Evolutionary conservation across 1,140 invertebrate species (phyloP).

Genomic region (Chelonus insularis): DNA sequence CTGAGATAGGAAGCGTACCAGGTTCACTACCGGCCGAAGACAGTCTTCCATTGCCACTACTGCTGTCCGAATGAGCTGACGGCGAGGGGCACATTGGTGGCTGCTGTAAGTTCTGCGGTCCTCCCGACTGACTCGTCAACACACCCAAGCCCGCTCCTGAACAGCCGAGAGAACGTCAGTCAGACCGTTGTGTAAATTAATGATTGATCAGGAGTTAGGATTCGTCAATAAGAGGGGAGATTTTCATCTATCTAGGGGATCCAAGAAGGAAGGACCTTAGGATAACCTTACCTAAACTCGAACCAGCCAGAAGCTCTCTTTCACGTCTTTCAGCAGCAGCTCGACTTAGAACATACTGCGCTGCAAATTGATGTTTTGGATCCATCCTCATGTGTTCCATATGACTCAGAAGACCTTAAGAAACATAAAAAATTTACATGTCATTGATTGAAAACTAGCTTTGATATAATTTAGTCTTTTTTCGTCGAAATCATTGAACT

Average conservation of each 20-base stretch:
- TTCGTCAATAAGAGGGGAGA: not conserved
- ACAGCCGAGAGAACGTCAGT: conserved; percentile 29
- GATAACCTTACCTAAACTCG: conserved; percentile 57
- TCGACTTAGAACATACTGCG: conserved; percentile 87
- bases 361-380: conserved; percentile 93
- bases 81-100: conserved; percentile 73
- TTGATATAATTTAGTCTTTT: not conserved
- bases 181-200: not conserved
- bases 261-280: conserved; percentile 17
- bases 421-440: conserved; percentile 15
- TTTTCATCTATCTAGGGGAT: not conserved
- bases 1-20: conserved; percentile 54
- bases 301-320: conserved; percentile 74
- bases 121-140: conserved; percentile 62
- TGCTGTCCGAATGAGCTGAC: conserved; percentile 80
- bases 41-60: conserved; percentile 75
- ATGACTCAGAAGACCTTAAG: conserved; percentile 82
- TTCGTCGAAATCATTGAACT: conserved; percentile 40
- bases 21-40: conserved; percentile 78
- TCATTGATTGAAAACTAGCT: not conserved
- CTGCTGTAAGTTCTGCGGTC: conserved; percentile 61
- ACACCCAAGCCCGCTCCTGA: conserved; percentile 63
- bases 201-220: not conserved
- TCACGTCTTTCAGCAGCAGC: conserved; percentile 87
- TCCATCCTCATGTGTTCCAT: conserved; percentile 98